Conservation (phyloP, 2,888 invertebrate species). For the Philonicus albiceps region DNA sequence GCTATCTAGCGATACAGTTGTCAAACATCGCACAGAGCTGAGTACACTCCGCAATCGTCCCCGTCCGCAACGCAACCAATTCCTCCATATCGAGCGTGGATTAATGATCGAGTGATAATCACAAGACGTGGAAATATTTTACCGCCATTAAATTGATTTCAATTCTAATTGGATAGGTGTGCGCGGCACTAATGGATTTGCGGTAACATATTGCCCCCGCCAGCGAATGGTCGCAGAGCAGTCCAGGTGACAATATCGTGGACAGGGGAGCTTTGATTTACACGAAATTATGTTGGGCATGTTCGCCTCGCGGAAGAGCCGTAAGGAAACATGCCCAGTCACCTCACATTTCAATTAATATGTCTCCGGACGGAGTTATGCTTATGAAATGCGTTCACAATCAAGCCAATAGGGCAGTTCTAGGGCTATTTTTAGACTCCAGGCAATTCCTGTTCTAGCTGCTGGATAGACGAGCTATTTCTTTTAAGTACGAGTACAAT, state of each 20-base stretch:
- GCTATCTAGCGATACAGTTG: conserved; percentile 25
- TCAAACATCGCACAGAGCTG: conserved; percentile 9
- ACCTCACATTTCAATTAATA: not conserved
- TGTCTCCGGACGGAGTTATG: not conserved
- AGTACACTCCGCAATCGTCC: not conserved
- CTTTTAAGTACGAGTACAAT: not conserved
- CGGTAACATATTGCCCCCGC: not conserved
- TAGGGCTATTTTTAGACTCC: not conserved
- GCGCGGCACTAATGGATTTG: not conserved
- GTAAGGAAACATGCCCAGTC: not conserved
- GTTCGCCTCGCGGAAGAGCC: not conserved
- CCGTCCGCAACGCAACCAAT: conserved; percentile 8
- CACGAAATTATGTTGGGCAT: conserved; percentile 12
- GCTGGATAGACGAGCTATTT: not conserved
- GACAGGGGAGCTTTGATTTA: not conserved
- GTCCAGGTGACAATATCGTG: conserved; percentile 16
- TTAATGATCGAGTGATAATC: conserved; percentile 51
- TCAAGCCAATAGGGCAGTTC: not conserved
- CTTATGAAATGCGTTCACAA: not conserved
- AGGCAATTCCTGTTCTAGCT: not conserved
- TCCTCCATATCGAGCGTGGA: conserved; percentile 48
- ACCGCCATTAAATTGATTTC: conserved; percentile 53
- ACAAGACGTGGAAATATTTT: conserved; percentile 53
- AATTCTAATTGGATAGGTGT: conserved; percentile 44
- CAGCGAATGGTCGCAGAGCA: not conserved